Evolutionary conservation across 2,888 invertebrate species (phyloP), one percentile per base, ranked within the genome.

Genomic region (Brachynemurus nebulosus): DNA sequence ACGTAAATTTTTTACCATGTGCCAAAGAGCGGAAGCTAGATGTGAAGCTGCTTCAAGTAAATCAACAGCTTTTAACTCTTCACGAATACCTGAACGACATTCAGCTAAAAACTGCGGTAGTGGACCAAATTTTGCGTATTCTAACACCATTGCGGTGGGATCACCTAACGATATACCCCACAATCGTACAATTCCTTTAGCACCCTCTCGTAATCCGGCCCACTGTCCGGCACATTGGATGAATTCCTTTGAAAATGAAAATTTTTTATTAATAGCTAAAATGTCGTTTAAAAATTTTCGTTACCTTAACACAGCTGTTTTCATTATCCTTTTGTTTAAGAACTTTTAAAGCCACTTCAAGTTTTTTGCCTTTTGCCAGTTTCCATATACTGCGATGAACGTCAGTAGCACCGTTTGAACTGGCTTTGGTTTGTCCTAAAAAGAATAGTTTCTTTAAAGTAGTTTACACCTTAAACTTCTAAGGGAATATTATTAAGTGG

Each of bases 11-110:
- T 60, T 63, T 64, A 85, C 85, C 65, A 92, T 67, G 65, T 89
- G 86, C 78, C 86, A 89, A 19, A 92, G 67, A 8, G 89, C 91
- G 21, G 84, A 80, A 2, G 90, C 88, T 42, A 92, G 61, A 43
- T 81, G 80, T 20, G 84, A 80, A 8, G 85, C 74, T 35, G 88
- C 84, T 62, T 90, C 88, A 51, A 90, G 76, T 51, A 91, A 67
- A 58, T 89, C 86, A 0, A 82, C 72, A 2, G 71, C 66, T 54
- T 76, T 72, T 4, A 84, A 63, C 23, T 68, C 65, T 2, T 67
- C 12, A 57, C 45, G n/a, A 48, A 46, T 3, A 45, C 38, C 45
- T 1, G 49, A 45, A 40, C 57, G 59, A 53, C 67, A 62, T 23
- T 63, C 66, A 59, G 70, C 68, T 41, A 82, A 68, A 60, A 84